Conservation (phyloP, 1,140 invertebrate genomes). For the Xylocopa sonorina region DNA sequence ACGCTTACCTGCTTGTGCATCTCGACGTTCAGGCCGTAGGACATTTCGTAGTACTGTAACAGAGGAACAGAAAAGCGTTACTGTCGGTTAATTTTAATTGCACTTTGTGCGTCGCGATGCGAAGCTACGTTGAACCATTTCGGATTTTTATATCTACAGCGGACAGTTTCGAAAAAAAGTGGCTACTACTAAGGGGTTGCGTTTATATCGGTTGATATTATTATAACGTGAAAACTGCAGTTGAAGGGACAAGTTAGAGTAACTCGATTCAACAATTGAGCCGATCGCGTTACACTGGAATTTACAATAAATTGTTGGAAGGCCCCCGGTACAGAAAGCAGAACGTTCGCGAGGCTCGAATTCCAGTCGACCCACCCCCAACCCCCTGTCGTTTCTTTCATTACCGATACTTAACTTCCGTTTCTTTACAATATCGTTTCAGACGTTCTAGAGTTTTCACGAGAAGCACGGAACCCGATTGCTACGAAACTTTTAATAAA, state of each 20-base stretch:
- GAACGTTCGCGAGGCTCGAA: not conserved
- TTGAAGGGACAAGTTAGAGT: too few relatives aligned
- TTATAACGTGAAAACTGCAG: too few relatives aligned
- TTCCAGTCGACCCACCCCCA: not conserved
- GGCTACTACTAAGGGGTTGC: too few relatives aligned
- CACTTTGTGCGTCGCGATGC: too few relatives aligned
- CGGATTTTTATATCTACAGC: too few relatives aligned
- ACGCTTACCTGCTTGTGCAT: slow-evolving; percentile 91
- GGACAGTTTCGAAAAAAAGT: too few relatives aligned
- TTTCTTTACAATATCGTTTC: slow-evolving; percentile 43
- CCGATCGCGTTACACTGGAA: not conserved
- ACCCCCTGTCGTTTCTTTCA: slow-evolving; percentile 41
- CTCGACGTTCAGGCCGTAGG: slow-evolving; percentile 90
- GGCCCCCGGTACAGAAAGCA: too few relatives aligned
- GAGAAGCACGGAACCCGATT: slow-evolving; percentile 14
- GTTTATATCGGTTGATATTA: too few relatives aligned
- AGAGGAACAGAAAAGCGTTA: slow-evolving; percentile 62
- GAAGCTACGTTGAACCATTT: too few relatives aligned
- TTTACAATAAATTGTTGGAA: not conserved
- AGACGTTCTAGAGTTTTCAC: slow-evolving; percentile 36
- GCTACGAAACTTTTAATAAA: slow-evolving; percentile 50
- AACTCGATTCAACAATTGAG: not conserved
- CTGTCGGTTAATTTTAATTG: not conserved
- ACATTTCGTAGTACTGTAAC: slow-evolving; percentile 93
- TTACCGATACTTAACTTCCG: slow-evolving; percentile 45